Evolutionary conservation across 64 coral and sea anemone species (phyloP).

Genomic region (Porites lutea): DNA sequence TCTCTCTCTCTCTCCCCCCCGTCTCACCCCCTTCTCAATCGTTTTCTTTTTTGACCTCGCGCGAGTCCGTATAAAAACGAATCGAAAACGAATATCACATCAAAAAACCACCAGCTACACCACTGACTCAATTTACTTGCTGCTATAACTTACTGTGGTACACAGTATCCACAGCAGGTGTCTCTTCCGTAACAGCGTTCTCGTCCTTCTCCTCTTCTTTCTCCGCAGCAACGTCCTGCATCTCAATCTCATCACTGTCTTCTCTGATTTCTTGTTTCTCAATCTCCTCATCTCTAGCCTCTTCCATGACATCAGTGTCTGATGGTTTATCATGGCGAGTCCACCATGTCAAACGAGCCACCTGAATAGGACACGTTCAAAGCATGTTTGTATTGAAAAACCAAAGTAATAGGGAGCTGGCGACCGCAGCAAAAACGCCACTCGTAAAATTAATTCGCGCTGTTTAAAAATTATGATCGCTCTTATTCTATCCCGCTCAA

Average conservation of each 20-base stretch:
- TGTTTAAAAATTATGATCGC: no score
- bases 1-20: no score
- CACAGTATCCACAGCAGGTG: background rate
- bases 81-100: background rate
- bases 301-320: constrained; percentile 65
- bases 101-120: background rate
- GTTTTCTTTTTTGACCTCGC: no score
- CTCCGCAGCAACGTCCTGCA: background rate
- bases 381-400: no score
- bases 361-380: constrained; percentile 42
- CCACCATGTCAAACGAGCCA: constrained; percentile 94
- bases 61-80: no score
- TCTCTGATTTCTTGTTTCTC: constrained; percentile 43
- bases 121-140: background rate
- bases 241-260: constrained; percentile 5
- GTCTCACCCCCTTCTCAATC: no score
- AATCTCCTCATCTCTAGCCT: constrained; percentile 68
- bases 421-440: no score
- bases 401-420: no score
- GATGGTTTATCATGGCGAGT: constrained; percentile 75
- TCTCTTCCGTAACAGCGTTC: constrained; percentile 9
- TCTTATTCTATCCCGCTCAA: no score
- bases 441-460: no score
- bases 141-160: constrained; percentile 4
- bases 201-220: constrained; percentile 16